A percentile compares a stretch with the other conserved stretches of the same genome.
These are phyloP conservation scores for Rhopalosiphum padi DNA, from an alignment of 1,140 invertebrate species.

Conservation along the genomic window DNA sequence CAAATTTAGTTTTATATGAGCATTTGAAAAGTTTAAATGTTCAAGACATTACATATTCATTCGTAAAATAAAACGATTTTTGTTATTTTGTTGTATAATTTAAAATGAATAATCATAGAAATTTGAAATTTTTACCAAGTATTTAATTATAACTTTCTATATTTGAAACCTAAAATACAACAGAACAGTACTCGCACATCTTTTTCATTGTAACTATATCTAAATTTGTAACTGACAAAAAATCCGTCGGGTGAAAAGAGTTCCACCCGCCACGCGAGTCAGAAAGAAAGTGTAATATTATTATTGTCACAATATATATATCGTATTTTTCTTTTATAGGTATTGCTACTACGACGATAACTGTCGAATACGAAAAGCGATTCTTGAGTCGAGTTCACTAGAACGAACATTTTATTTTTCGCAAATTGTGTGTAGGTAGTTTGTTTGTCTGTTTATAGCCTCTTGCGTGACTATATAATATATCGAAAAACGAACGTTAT, in stretches of 20 bases:
- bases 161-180: too few relatives aligned
- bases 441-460: background rate
- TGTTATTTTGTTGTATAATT: too few relatives aligned
- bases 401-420: background rate
- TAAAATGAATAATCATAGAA: too few relatives aligned
- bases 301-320: background rate
- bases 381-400: background rate
- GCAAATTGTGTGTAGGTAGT: background rate
- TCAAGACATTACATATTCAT: too few relatives aligned
- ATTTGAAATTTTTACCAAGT: too few relatives aligned
- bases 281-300: background rate
- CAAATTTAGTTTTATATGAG: too few relatives aligned
- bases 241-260: background rate
- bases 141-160: too few relatives aligned
- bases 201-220: background rate
- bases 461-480: background rate
- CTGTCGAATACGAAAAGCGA: background rate
- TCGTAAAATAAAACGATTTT: too few relatives aligned
- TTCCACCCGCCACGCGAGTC: too few relatives aligned
- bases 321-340: background rate
- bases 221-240: background rate
- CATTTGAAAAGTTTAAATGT: too few relatives aligned
- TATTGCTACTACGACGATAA: background rate
- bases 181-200: too few relatives aligned
- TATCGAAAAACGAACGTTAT: background rate